These are phyloP conservation scores for Chloroclystis v-ata DNA, from an alignment of 2,888 invertebrate genomes.

Conservation along the genomic window DNA sequence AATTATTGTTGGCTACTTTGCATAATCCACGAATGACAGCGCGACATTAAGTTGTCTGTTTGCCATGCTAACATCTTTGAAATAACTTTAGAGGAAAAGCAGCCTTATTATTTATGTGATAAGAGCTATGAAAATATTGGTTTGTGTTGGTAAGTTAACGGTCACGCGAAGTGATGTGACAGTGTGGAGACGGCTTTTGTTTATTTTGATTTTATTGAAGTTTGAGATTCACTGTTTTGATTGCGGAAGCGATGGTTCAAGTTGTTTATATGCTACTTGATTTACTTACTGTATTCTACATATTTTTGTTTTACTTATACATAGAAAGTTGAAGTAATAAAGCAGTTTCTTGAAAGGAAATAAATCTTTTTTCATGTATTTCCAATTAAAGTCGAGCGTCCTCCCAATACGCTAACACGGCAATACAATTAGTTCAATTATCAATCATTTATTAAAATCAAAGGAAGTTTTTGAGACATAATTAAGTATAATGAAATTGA, in stretches of 20 bases:
- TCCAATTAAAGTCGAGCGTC: too few species aligned
- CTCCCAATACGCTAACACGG: too few species aligned
- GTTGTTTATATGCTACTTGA: constrained; percentile 23
- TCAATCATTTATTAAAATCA: too few species aligned
- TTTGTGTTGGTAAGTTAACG: constrained; percentile 39
- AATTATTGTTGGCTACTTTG: constrained; percentile 59
- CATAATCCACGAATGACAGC: constrained; percentile 65
- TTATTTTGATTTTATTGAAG: constrained; percentile 36
- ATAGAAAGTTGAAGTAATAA: too few species aligned
- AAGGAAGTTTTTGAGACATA: too few species aligned
- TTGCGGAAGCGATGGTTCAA: constrained; percentile 21
- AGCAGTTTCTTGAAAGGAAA: too few species aligned
- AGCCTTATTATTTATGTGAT: constrained; percentile 16
- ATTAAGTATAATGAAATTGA: too few species aligned
- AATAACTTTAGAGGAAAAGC: constrained; percentile 12
- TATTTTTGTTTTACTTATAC: background rate
- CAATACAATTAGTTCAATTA: too few species aligned
- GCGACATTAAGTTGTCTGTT: constrained; percentile 62
- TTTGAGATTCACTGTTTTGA: constrained; percentile 29
- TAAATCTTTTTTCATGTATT: too few species aligned
- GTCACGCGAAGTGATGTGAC: constrained; percentile 48
- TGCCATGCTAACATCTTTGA: constrained; percentile 36
- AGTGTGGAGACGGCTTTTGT: constrained; percentile 39
- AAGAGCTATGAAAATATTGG: constrained; percentile 23
- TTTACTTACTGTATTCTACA: too few species aligned